phyloP scores from a whole-genome alignment of 2,888 invertebrate species.

The Stenolophus ochropezus region DNA sequence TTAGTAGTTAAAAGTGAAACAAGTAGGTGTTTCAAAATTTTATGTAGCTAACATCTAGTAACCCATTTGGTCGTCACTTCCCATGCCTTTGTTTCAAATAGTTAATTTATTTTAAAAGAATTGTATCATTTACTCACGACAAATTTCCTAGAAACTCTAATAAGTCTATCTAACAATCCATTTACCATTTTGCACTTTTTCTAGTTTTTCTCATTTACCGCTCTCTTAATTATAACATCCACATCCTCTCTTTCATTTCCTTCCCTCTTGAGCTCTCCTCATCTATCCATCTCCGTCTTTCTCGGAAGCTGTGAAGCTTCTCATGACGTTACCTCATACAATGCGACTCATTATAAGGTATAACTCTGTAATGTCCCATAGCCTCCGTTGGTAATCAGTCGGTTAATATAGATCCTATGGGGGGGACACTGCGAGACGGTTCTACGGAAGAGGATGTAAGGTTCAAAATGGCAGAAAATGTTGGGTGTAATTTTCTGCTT shows the following conservation, averaged over 20 bases:
- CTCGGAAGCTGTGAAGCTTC: constrained; percentile 34
- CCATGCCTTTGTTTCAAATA: background rate
- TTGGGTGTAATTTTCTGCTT: constrained; percentile 40
- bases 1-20: too few species aligned
- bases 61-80: too few species aligned
- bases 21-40: too few species aligned
- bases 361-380: constrained; percentile 45
- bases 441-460: background rate
- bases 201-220: constrained; percentile 27
- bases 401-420: constrained; percentile 20
- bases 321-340: constrained; percentile 37
- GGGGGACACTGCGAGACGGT: background rate
- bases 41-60: too few species aligned
- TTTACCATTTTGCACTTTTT: constrained; percentile 39
- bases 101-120: background rate
- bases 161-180: background rate
- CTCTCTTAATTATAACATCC: constrained; percentile 42
- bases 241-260: constrained; percentile 42
- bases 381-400: background rate
- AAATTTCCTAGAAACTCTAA: background rate
- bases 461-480: background rate
- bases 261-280: background rate
- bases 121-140: background rate
- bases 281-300: background rate
- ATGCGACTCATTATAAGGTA: constrained; percentile 35